A percentile compares a stretch with the other conserved stretches of the same genome.
These are phyloP conservation scores for Ephestia elutella DNA, from an alignment of 1,140 invertebrate genomes.

Conservation along the genomic window DNA sequence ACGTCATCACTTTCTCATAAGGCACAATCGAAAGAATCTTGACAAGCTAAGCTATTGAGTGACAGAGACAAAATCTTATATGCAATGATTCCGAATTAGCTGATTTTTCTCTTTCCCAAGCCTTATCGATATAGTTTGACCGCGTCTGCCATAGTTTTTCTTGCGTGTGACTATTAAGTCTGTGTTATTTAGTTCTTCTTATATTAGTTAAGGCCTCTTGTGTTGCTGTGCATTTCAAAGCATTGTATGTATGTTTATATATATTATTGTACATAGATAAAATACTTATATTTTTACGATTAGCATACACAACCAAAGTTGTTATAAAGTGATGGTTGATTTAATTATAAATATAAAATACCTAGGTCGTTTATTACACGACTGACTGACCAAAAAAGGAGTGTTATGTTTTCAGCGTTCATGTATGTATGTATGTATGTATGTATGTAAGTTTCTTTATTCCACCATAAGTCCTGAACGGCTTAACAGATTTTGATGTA, in stretches of 20 bases:
- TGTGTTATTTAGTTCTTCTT: conserved; percentile 70
- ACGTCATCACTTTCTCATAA: no score
- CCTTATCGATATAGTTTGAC: background rate
- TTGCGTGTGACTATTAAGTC: conserved; percentile 57
- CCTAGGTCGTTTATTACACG: conserved; percentile 68
- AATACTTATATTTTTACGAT: conserved; percentile 73
- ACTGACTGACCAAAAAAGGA: no score
- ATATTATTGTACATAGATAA: conserved; percentile 66
- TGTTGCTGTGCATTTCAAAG: conserved; percentile 71
- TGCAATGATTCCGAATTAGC: no score
- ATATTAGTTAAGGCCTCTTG: conserved; percentile 64
- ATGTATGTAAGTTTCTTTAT: no score
- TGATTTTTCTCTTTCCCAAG: no score
- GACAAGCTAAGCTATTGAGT: no score
- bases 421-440: no score
- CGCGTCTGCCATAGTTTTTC: background rate
- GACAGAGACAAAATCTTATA: no score
- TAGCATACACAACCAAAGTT: conserved; percentile 74
- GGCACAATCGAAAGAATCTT: no score
- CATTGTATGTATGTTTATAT: conserved; percentile 70
- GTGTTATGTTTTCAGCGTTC: no score
- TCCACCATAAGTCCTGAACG: no score
- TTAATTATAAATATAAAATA: conserved; percentile 66
- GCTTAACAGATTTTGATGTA: no score
- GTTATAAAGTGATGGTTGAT: conserved; percentile 73